phyloP scores from a whole-genome alignment of 2,888 invertebrate species.

The Rhagophthalmus giganteus region DNA sequence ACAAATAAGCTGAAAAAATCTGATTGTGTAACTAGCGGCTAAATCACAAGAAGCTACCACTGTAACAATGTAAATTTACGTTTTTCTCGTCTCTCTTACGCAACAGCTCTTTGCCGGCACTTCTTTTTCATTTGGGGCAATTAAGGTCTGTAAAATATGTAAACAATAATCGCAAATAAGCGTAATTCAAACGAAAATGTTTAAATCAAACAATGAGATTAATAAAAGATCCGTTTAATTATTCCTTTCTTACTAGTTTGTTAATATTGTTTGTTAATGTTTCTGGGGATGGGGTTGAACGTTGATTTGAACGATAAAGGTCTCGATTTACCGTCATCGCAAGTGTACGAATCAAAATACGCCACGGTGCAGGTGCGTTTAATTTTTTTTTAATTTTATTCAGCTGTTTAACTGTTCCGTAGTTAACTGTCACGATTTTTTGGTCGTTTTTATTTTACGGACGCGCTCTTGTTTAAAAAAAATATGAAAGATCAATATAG shows the following conservation, averaged over 20 bases:
- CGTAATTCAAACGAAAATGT: conserved; percentile 17
- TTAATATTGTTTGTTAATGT: conserved; percentile 1
- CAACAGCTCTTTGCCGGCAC: too few relatives aligned
- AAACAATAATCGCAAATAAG: conserved; percentile 8
- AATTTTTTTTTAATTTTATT: background rate
- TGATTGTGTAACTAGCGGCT: background rate
- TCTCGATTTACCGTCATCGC: conserved; percentile 30
- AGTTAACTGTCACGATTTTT: too few relatives aligned
- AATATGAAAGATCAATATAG: too few relatives aligned
- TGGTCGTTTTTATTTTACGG: too few relatives aligned
- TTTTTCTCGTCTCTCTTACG: background rate
- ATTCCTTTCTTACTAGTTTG: background rate
- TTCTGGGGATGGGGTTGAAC: conserved; percentile 8
- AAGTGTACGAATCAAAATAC: conserved; percentile 36
- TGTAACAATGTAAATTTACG: background rate
- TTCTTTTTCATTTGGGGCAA: conserved; percentile 5
- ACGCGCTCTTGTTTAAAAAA: too few relatives aligned
- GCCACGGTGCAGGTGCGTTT: conserved; percentile 33
- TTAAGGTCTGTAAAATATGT: conserved; percentile 10
- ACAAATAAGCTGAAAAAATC: background rate
- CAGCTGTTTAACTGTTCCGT: too few relatives aligned
- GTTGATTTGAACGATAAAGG: too few relatives aligned
- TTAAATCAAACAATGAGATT: conserved; percentile 17
- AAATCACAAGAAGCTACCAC: background rate
- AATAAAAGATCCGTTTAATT: conserved; percentile 14